Percentiles rank a stretch among this genome's conserved stretches.
These are phyloP conservation scores for Neopelma chrysocephalum DNA, from an alignment of 2,797 vertebrate genomes.

Conservation along the genomic window DNA sequence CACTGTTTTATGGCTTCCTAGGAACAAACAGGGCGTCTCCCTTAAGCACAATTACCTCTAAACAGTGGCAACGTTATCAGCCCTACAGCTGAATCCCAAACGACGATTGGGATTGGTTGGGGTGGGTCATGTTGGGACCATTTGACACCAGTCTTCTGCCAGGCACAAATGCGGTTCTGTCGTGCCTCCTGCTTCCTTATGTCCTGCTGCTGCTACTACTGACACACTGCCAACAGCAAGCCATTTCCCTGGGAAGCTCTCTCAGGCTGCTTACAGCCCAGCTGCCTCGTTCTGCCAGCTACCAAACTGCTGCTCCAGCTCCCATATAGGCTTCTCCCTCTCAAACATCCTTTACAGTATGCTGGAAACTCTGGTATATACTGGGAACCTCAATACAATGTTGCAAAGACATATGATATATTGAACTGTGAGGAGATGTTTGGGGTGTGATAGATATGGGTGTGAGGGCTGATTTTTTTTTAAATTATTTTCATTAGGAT, in stretches of 20 bases:
- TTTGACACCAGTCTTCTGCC: background rate
- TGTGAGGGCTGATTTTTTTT: background rate
- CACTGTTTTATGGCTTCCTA: background rate
- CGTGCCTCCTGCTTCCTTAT: background rate
- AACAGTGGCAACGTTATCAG: background rate
- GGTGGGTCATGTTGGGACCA: background rate
- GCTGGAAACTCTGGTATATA: background rate
- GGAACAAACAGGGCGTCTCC: background rate
- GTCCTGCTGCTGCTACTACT: conserved; percentile 22
- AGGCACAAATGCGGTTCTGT: background rate
- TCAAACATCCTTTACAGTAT: background rate
- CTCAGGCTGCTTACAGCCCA: background rate
- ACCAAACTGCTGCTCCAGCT: background rate
- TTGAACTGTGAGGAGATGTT: background rate
- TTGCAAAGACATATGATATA: background rate
- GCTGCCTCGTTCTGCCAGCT: background rate
- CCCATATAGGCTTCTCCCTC: background rate
- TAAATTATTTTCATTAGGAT: background rate
- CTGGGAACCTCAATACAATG: background rate
- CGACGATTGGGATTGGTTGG: background rate
- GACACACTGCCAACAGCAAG: conserved; percentile 5
- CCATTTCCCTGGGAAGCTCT: background rate
- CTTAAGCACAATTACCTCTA: background rate
- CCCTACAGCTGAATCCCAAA: background rate
- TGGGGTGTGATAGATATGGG: background rate